Percentiles rank a stretch among this genome's conserved stretches.
These are phyloP conservation scores for Pygocentrus nattereri DNA, from an alignment of 2,797 vertebrate species.

Conservation along the genomic window DNA sequence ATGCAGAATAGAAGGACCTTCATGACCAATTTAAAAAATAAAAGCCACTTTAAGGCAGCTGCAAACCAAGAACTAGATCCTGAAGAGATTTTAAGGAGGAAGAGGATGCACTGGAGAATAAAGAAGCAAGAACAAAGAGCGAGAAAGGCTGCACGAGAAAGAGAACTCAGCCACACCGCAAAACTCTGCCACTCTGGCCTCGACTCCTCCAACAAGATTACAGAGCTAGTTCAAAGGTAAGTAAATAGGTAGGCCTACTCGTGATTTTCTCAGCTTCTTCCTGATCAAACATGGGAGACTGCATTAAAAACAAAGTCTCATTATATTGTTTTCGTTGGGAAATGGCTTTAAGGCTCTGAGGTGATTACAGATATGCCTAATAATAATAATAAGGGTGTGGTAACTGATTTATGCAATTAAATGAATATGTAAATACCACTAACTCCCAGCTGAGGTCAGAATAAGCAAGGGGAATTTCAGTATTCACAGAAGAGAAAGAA, in stretches of 20 bases:
- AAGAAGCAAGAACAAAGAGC: slow-evolving; percentile 85
- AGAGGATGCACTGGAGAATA: slow-evolving; percentile 82
- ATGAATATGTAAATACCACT: not conserved
- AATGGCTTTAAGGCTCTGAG: not conserved
- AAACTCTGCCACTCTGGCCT: slow-evolving; percentile 57
- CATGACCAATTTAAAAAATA: slow-evolving; percentile 20
- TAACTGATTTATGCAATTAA: not conserved
- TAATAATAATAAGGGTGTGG: not conserved
- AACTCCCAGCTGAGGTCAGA: not conserved
- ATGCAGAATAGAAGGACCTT: slow-evolving; percentile 21
- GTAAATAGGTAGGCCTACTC: not conserved
- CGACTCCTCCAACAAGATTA: slow-evolving; percentile 37
- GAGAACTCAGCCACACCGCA: slow-evolving; percentile 51
- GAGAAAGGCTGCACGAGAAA: slow-evolving; percentile 75
- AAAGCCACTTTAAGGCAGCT: slow-evolving; percentile 41
- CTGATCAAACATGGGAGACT: not conserved
- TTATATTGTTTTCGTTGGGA: too few relatives aligned
- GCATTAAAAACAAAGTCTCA: not conserved
- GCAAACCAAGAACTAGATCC: slow-evolving; percentile 65
- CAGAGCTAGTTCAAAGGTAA: slow-evolving; percentile 58
- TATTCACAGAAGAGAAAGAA: not conserved
- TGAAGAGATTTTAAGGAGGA: slow-evolving; percentile 76
- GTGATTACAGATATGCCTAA: not conserved
- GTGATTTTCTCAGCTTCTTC: not conserved
- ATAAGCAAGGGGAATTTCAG: not conserved